These are phyloP conservation scores for Antheraea mylitta DNA, from an alignment of 1,140 invertebrate genomes.

Conservation along the genomic window DNA sequence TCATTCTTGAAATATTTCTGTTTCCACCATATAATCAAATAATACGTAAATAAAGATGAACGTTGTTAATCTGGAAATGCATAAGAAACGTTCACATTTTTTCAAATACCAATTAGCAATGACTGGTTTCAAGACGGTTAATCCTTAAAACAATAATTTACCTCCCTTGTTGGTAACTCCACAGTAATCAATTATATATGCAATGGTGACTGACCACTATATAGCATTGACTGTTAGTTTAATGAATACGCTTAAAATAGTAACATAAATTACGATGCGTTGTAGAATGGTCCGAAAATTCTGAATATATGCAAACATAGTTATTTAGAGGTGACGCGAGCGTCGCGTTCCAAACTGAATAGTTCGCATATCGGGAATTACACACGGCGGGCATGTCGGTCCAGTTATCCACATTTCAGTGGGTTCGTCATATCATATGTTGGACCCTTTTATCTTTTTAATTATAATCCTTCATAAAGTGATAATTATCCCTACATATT, in stretches of 20 bases:
- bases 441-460: neutral
- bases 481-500: no score
- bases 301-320: neutral
- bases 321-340: neutral
- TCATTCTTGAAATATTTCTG: no score
- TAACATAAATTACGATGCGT: neutral
- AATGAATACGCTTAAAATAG: neutral
- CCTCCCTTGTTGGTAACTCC: no score
- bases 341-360: neutral
- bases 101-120: no score
- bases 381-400: neutral
- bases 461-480: neutral
- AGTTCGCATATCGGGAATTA: neutral
- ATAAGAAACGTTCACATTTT: no score
- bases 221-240: neutral
- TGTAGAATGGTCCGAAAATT: neutral
- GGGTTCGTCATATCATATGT: neutral
- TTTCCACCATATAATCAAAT: no score
- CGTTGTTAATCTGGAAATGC: no score
- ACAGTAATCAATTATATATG: no score
- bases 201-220: neutral
- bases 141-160: no score
- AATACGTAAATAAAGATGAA: no score
- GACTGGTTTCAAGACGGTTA: no score
- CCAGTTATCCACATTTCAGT: neutral